Evolutionary conservation across 1,140 invertebrate species (phyloP), one percentile per base, ranked within the genome.

Genomic region (Neotoxoptera formosana): DNA sequence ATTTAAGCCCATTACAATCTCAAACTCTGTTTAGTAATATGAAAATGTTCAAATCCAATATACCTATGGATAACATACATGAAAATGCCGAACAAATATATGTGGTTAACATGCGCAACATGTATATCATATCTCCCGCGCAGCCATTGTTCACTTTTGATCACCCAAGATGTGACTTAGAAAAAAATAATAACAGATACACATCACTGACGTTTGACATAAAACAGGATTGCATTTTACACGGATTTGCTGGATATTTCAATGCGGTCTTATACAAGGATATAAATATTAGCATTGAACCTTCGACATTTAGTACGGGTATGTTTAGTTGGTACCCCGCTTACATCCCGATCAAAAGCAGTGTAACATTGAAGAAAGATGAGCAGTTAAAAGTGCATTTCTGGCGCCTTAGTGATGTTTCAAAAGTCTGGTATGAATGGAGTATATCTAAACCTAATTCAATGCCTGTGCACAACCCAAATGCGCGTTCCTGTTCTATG

Each of bases 291-390:
- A 99, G 98, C 95, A 99, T 99, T 95, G 96, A 97, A 94, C 99
- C 99, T 14, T 95, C 96, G 34, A 98, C 97, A 11, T 97, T 99
- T 95, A 98, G 98, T 67, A 96, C 96, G 7, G 97, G 97, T 94
- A 98, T 99, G 98, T 98, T 99, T 94, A 98, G 98, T 94, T 99
- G 99, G 99, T 99, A 99, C 95, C 98, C 99, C 20, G 98, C 99
- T 91, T 98, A 98, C 94, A 99, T 99, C 95, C 98, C 99, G 47
- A 96, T 99, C 41, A 96, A 96, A 93, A 93, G 23, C 48, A 93
- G 81, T 25, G 30, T 99, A 76, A 96, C 96, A 93, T 95, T 99
- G 0, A 96, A 96, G 94, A 96, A 96, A 90, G 97, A 96, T 60
- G 96, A 98, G 83, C 95, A 95, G 89, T 96, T 99, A 17, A 96